These are phyloP conservation scores for Pteronura brasiliensis DNA, from an alignment of 2,113 vertebrate species.

Conservation along the genomic window DNA sequence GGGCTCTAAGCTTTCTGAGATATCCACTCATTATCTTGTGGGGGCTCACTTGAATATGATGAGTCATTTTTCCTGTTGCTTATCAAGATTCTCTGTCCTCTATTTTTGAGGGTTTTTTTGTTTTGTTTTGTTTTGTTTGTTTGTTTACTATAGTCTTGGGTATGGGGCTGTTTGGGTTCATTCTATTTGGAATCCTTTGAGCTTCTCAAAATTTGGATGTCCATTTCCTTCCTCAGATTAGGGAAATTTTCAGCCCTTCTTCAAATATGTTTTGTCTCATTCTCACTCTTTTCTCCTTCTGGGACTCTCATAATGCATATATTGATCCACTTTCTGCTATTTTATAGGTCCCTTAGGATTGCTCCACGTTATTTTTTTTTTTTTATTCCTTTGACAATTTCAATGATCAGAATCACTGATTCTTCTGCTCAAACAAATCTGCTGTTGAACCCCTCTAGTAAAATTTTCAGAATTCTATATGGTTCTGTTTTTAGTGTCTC, in stretches of 20 bases:
- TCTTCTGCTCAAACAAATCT: background rate
- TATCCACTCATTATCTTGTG: background rate
- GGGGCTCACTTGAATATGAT: background rate
- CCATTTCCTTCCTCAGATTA: background rate
- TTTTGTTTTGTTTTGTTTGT: background rate
- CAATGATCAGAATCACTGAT: background rate
- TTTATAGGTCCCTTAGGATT: background rate
- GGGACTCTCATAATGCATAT: background rate
- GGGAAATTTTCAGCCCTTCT: background rate
- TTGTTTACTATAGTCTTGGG: background rate
- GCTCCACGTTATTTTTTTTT: background rate
- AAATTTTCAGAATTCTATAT: background rate
- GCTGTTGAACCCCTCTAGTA: background rate
- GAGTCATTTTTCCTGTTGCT: background rate
- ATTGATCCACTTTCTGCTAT: background rate
- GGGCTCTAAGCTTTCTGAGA: background rate
- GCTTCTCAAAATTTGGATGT: background rate
- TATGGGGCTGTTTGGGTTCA: background rate
- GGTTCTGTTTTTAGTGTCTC: background rate
- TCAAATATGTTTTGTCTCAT: background rate
- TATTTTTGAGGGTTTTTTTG: background rate
- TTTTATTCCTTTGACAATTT: background rate
- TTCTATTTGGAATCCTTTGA: background rate
- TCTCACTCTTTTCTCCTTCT: background rate
- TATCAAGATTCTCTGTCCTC: background rate